Percentiles rank a stretch among this genome's conserved stretches.
Evolutionary conservation across 2,888 invertebrate species (phyloP).

Genomic region (Prenolepis imparis): DNA sequence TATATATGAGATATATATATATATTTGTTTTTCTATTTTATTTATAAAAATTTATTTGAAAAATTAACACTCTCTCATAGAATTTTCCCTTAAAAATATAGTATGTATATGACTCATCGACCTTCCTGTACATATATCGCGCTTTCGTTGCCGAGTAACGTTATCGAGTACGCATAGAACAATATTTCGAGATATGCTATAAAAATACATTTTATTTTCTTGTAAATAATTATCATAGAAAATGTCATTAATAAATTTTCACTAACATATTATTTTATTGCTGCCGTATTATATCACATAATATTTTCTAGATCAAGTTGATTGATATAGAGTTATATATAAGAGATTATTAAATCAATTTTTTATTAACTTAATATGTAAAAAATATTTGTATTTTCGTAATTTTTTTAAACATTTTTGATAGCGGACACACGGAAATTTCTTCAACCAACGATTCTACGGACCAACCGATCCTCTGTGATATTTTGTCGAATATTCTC

Average conservation of each 20-base stretch:
- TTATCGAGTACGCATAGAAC: neutral
- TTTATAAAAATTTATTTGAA: neutral
- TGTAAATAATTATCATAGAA: neutral
- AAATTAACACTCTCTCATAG: neutral
- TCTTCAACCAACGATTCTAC: slow-evolving; percentile 35
- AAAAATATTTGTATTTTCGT: neutral
- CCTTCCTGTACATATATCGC: slow-evolving; percentile 11
- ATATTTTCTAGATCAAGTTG: neutral
- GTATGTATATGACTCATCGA: slow-evolving; percentile 11
- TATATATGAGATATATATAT: neutral
- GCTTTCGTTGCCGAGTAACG: slow-evolving; percentile 40
- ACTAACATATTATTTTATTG: neutral
- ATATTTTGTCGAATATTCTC: slow-evolving; percentile 43
- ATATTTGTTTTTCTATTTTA: neutral
- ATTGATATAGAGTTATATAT: neutral
- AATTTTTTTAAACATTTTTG: slow-evolving; percentile 21
- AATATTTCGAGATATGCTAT: neutral
- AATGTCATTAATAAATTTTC: neutral
- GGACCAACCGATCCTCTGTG: slow-evolving; percentile 48
- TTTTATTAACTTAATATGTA: neutral
- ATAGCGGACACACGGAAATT: neutral
- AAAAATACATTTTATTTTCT: neutral
- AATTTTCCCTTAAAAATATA: slow-evolving; percentile 6
- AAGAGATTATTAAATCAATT: neutral
- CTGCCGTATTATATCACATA: neutral